Percentiles rank a stretch among this genome's conserved stretches.
These are phyloP conservation scores for Microtus montanus DNA, from an alignment of 2,113 vertebrate species.

Conservation along the genomic window DNA sequence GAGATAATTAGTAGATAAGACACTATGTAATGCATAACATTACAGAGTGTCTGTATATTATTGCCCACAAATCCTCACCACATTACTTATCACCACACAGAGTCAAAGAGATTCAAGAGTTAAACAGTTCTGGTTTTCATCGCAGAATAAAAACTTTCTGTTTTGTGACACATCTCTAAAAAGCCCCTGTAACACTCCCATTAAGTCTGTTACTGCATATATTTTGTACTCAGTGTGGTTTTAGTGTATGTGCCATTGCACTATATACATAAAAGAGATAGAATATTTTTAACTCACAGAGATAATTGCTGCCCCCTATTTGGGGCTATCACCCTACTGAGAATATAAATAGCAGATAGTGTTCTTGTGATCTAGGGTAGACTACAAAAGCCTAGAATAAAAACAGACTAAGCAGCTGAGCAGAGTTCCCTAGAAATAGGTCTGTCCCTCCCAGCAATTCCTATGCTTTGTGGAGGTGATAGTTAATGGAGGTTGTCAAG, in stretches of 20 bases:
- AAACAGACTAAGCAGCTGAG: not conserved
- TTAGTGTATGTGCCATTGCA: not conserved
- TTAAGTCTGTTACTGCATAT: not conserved
- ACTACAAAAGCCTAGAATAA: not conserved
- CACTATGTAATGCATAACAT: not conserved
- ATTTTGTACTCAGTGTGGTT: not conserved
- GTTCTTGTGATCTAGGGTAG: not conserved
- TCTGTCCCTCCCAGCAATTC: not conserved
- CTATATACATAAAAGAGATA: not conserved
- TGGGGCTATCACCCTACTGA: not conserved
- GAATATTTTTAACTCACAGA: not conserved
- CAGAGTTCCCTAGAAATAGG: not conserved
- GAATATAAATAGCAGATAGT: not conserved
- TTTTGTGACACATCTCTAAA: not conserved
- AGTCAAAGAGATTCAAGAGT: not conserved
- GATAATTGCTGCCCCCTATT: not conserved
- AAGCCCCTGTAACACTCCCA: fast-evolving
- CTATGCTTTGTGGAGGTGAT: not conserved
- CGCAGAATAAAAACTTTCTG: not conserved
- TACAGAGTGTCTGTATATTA: not conserved
- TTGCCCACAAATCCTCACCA: not conserved
- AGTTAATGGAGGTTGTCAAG: not conserved
- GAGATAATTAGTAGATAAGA: not conserved
- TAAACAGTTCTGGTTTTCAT: not conserved
- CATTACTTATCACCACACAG: not conserved